These are phyloP conservation scores for Agrypnus murinus DNA, from an alignment of 2,888 invertebrate genomes.

Conservation along the genomic window DNA sequence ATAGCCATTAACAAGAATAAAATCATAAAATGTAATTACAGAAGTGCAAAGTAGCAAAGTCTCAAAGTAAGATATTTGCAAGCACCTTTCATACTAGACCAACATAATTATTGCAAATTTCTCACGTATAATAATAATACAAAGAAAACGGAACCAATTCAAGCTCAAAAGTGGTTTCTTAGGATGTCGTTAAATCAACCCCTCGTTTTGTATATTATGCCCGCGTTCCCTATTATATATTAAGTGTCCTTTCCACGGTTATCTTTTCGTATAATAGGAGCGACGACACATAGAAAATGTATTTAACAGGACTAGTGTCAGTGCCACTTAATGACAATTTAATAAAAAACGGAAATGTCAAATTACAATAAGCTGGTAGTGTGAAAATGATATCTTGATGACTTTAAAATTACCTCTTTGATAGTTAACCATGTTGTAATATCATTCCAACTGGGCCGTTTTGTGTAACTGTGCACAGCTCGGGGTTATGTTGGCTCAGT, in stretches of 20 bases:
- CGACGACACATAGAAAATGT: constrained; percentile 38
- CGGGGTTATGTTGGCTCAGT: constrained; percentile 48
- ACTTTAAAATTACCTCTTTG: constrained; percentile 67
- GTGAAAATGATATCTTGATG: constrained; percentile 71
- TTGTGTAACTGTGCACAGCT: constrained; percentile 48
- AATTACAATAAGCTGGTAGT: constrained; percentile 69
- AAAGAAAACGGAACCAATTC: too few relatives aligned
- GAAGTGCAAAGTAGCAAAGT: too few relatives aligned
- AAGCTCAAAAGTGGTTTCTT: too few relatives aligned
- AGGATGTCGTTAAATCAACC: too few relatives aligned
- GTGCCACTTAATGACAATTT: constrained; percentile 65
- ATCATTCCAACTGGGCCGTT: constrained; percentile 49
- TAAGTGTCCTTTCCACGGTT: constrained; percentile 22
- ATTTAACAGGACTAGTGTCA: constrained; percentile 48
- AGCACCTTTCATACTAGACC: too few relatives aligned
- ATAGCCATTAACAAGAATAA: too few relatives aligned
- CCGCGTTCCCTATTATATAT: too few relatives aligned
- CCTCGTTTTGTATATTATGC: too few relatives aligned
- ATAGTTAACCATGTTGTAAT: constrained; percentile 50
- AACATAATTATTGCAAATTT: too few relatives aligned
- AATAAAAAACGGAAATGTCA: constrained; percentile 71
- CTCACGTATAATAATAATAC: too few relatives aligned
- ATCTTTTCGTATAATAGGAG: constrained; percentile 33
- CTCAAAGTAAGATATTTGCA: too few relatives aligned
- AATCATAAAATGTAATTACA: too few relatives aligned